These are phyloP conservation scores for Halocaridina rubra DNA, from an alignment of 2,888 invertebrate species.

Conservation along the genomic window DNA sequence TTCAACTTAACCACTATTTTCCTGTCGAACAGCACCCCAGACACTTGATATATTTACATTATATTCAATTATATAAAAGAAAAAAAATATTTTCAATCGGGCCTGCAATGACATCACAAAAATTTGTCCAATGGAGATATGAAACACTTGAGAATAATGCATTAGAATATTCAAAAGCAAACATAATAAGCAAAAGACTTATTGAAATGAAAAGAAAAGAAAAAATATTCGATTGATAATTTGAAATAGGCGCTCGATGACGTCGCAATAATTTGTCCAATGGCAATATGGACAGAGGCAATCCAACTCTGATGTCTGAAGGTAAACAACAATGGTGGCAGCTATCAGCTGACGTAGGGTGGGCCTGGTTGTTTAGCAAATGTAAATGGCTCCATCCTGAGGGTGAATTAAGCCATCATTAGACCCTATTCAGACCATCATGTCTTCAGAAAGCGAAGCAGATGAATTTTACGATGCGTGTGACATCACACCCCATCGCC, in stretches of 20 bases:
- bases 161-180: no score
- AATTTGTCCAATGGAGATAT: no score
- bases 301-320: not conserved
- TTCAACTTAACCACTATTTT: no score
- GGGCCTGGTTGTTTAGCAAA: conserved; percentile 29
- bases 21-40: no score
- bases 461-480: conserved; percentile 49
- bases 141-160: no score
- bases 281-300: not conserved
- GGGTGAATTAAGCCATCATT: not conserved
- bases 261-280: not conserved
- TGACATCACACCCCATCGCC: conserved; percentile 43
- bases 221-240: no score
- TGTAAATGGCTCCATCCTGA: not conserved
- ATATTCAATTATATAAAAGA: not conserved
- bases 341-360: conserved; percentile 48
- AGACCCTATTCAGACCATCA: not conserved
- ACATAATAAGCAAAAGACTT: no score
- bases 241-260: not conserved
- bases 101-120: no score
- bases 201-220: no score
- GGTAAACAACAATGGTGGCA: conserved; percentile 49
- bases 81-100: no score
- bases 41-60: not conserved
- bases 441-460: conserved; percentile 51